Evolutionary conservation across 2,113 vertebrate genomes (phyloP).

Genomic region (Hydrochoerus hydrochaeris): DNA sequence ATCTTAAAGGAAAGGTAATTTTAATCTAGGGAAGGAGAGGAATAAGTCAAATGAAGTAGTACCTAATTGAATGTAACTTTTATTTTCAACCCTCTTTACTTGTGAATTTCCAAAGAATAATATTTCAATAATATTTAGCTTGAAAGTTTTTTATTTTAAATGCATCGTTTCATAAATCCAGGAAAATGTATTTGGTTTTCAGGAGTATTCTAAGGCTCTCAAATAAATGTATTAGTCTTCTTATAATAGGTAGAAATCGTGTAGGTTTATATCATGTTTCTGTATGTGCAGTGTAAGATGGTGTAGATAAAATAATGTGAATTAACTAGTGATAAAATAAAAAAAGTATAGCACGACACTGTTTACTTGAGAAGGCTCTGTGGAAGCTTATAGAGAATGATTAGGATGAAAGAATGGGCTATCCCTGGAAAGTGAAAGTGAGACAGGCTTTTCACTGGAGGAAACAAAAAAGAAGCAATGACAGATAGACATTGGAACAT

Average conservation of each 20-base stretch:
- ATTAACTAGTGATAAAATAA: neutral
- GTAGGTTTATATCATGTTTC: neutral
- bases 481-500: neutral
- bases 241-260: neutral
- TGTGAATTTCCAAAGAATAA: neutral
- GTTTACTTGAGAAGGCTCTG: neutral
- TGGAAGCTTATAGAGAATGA: neutral
- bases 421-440: neutral
- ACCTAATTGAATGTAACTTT: neutral
- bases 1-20: neutral
- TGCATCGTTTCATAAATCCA: neutral
- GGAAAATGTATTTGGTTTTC: neutral
- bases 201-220: neutral
- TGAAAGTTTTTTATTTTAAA: constrained; percentile 20
- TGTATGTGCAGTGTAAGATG: neutral
- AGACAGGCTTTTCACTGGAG: neutral
- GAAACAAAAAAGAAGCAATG: neutral
- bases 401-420: neutral
- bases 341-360: neutral
- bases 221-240: neutral
- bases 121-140: neutral
- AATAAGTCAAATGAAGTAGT: neutral
- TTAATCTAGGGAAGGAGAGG: neutral
- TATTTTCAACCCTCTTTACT: neutral
- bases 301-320: neutral